Evolutionary conservation across 2,113 vertebrate species (phyloP).

Genomic region (Litocranius walleri): DNA sequence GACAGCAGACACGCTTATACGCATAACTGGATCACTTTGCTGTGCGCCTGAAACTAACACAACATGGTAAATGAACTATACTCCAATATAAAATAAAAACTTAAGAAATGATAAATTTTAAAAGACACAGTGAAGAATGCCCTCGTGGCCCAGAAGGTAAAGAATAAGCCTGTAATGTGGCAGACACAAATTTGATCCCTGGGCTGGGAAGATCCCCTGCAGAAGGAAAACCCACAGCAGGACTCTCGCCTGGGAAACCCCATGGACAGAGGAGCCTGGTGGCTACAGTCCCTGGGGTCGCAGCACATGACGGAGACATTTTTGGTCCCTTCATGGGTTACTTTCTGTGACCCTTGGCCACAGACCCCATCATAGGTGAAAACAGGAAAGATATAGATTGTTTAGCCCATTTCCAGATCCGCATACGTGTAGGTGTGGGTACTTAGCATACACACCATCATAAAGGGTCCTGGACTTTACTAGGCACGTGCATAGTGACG

Average conservation of each 20-base stretch:
- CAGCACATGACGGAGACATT: not conserved
- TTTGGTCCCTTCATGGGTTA: not conserved
- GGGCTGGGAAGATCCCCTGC: not conserved
- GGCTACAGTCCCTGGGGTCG: not conserved
- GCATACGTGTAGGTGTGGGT: rapidly evolving
- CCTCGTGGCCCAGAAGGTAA: not conserved
- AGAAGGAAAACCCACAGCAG: not conserved
- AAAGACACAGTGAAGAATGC: not conserved
- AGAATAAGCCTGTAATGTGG: not conserved
- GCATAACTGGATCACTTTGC: not conserved
- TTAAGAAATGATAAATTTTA: not conserved
- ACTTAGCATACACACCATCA: rapidly evolving
- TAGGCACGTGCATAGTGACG: rapidly evolving
- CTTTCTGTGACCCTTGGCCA: not conserved
- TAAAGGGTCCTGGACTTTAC: too few species aligned
- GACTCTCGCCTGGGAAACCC: not conserved
- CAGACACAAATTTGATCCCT: not conserved
- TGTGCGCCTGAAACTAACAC: not conserved
- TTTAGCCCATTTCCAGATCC: not conserved
- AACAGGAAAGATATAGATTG: rapidly evolving
- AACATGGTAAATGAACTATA: not conserved
- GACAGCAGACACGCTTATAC: rapidly evolving
- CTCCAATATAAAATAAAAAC: not conserved
- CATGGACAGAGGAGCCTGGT: not conserved
- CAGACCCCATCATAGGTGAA: not conserved